Conservation (phyloP, 2,888 invertebrate genomes). For the Cheilosia impressa region DNA sequence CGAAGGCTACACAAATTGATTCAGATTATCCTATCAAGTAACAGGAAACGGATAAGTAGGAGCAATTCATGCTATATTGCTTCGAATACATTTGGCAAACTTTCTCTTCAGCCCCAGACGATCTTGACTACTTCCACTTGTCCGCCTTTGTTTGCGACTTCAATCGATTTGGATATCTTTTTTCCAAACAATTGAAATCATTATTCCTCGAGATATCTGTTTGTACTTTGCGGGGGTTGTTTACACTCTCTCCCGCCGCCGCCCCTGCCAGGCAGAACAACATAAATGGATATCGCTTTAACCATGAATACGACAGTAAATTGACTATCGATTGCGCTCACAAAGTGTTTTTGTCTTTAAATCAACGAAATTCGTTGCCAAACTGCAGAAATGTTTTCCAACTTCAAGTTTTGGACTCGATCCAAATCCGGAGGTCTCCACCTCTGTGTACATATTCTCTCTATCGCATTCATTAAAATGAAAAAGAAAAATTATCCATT, state of each 20-base stretch:
- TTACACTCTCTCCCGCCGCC: conserved; percentile 1
- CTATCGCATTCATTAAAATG: conserved; percentile 18
- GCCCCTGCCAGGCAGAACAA: background rate
- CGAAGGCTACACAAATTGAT: background rate
- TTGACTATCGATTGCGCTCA: conserved; percentile 59
- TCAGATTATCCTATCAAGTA: background rate
- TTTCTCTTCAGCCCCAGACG: background rate
- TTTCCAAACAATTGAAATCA: conserved; percentile 33
- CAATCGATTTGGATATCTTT: conserved; percentile 3
- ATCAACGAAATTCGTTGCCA: conserved; percentile 54
- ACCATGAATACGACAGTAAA: conserved; percentile 22
- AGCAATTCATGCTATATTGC: background rate
- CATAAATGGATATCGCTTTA: conserved; percentile 35
- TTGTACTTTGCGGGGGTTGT: conserved; percentile 19
- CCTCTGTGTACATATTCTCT: conserved; percentile 7
- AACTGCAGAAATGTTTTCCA: conserved; percentile 36
- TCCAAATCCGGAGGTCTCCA: conserved; percentile 35
- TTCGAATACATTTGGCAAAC: conserved; percentile 11
- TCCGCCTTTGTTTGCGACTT: background rate
- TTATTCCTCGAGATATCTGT: conserved; percentile 2
- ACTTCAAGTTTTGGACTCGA: conserved; percentile 51
- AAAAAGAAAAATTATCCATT: conserved; percentile 16
- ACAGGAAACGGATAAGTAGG: background rate
- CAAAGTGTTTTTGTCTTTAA: conserved; percentile 62
- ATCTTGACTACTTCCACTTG: background rate